Conservation (phyloP, 1,140 invertebrate genomes). For the Drosophila chauvacae region DNA sequence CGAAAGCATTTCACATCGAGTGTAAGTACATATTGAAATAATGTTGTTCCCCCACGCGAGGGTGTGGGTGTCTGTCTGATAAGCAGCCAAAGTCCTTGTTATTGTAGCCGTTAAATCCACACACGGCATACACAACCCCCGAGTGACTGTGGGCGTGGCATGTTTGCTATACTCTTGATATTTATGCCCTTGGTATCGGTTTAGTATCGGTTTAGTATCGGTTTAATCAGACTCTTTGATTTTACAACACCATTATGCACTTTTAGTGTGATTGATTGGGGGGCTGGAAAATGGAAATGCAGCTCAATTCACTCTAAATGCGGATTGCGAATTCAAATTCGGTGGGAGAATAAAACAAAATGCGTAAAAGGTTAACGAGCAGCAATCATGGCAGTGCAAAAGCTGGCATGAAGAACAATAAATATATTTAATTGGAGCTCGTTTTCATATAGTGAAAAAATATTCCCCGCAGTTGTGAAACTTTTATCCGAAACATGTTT, state of each 20-base stretch:
- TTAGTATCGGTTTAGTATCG: conserved; percentile 61
- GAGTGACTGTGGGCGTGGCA: conserved; percentile 40
- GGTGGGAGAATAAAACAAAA: conserved; percentile 34
- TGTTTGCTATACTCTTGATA: conserved; percentile 54
- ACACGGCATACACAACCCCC: conserved; percentile 25
- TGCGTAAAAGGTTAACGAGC: conserved; percentile 20
- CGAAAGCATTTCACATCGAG: conserved; percentile 69
- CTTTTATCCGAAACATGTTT: not conserved
- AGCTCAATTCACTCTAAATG: conserved; percentile 33
- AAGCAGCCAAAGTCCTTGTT: conserved; percentile 70
- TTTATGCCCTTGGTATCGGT: conserved; percentile 64
- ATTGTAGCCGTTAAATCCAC: conserved; percentile 68
- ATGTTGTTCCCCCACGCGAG: conserved; percentile 39
- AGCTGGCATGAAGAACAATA: conserved; percentile 4
- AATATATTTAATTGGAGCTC: not conserved
- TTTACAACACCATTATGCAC: conserved; percentile 67
- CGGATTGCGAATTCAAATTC: conserved; percentile 34
- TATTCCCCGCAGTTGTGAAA: not conserved
- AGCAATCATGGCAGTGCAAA: not conserved
- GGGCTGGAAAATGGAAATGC: conserved; percentile 32
- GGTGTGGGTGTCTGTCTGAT: conserved; percentile 51
- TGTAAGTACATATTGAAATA: conserved; percentile 73
- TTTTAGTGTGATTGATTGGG: conserved; percentile 78
- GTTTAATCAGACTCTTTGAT: conserved; percentile 70
- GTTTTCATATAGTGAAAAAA: not conserved